Evolutionary conservation across 2,113 vertebrate species (phyloP).

Genomic region (Cervus canadensis): DNA sequence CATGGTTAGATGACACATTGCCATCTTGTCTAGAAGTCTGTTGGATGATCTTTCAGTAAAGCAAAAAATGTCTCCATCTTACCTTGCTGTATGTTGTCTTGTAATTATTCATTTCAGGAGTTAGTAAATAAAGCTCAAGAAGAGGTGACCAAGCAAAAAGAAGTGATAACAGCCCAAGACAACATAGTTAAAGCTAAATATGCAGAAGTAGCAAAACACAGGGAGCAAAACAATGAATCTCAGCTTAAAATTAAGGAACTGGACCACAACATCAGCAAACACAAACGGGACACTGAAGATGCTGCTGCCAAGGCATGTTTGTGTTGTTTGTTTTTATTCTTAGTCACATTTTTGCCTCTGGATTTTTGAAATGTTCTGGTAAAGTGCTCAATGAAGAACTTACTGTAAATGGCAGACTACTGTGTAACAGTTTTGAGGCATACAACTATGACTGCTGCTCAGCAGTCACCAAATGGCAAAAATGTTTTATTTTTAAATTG

Average conservation of each 20-base stretch:
- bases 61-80: neutral
- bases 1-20: neutral
- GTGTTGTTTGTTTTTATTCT: neutral
- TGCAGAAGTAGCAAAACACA: conserved; percentile 81
- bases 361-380: neutral
- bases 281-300: conserved; percentile 86
- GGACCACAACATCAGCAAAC: conserved; percentile 89
- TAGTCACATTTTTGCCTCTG: neutral
- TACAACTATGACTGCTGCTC: neutral
- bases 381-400: neutral
- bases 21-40: neutral
- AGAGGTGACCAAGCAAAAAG: conserved; percentile 88
- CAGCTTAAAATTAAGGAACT: conserved; percentile 91
- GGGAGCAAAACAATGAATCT: conserved; percentile 87
- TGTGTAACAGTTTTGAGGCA: neutral
- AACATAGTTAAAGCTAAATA: conserved; percentile 88
- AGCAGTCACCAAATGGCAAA: neutral
- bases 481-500: conserved; percentile 23
- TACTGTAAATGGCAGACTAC: neutral
- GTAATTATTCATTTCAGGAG: conserved; percentile 79
- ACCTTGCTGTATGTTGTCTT: conserved; percentile 21
- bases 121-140: conserved; percentile 87
- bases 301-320: conserved; percentile 86
- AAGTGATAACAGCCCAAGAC: conserved; percentile 85
- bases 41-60: neutral